Evolutionary conservation across 2,113 vertebrate species (phyloP), one percentile per base, ranked within the genome.

Genomic region (Cinclus mexicanus): DNA sequence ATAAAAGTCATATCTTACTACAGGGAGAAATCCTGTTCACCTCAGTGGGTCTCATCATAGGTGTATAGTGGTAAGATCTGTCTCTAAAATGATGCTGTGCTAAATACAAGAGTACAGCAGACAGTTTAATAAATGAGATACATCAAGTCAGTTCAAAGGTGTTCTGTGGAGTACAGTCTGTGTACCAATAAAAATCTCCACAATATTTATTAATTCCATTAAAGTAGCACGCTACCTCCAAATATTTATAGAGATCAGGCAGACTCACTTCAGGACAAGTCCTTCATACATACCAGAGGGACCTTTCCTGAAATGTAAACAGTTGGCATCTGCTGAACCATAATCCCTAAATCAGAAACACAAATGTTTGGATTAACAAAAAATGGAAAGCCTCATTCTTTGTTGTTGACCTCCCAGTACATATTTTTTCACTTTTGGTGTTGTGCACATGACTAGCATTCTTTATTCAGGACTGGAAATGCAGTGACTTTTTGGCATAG

Each of bases 191-290:
- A 80, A 93, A 93, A 56, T 47, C 69, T 92, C 76, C 31, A 46
- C 28, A 4, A 60, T 95, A 94, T 85, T 69, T 59, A 79, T 82
- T 93, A 96, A 92, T 95, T 92, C 53, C 18, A 72, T 91, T 94
- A 61, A 74, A 94, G 68, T 44, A 94, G n/a, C 59, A 86, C 2
- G 1, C 79, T 29, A 71, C 75, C 67, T 95, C 95, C 91, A 97
- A 97, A 96, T 96, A 96, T 94, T 96, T 95, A 83, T 91, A 83
- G 78, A 85, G 94, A 87, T 96, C 53, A 93, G 75, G 69, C 53
- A 87, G 83, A 85, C 57, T 96, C 71, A 68, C 78, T 94, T 90
- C 79, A 89, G 91, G 57, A 92, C 93, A 84, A 96, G 78, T 87
- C 72, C 94, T 96, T 92, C 77, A 72, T 81, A 87, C 68, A 24